phyloP scores from a whole-genome alignment of 2,888 invertebrate genomes.

The Tyria jacobaeae region DNA sequence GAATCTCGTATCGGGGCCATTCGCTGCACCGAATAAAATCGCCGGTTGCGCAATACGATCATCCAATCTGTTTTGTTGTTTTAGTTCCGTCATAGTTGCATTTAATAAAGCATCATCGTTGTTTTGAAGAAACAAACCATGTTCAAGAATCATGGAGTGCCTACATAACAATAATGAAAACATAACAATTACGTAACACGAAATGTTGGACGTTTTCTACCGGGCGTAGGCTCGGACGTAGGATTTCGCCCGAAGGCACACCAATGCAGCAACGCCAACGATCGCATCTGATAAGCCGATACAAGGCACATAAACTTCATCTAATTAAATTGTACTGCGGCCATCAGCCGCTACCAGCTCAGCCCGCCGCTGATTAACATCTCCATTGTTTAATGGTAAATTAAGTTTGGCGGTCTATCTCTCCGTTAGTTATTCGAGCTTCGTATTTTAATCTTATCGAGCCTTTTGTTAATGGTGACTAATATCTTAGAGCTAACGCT shows the following conservation, averaged over 20 bases:
- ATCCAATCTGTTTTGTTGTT: conserved; percentile 66
- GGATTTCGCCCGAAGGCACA: conserved; percentile 60
- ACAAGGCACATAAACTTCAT: conserved; percentile 78
- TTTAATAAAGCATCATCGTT: conserved; percentile 65
- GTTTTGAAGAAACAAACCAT: conserved; percentile 62
- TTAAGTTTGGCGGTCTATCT: conserved; percentile 74
- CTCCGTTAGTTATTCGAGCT: conserved; percentile 63
- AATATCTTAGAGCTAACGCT: conserved; percentile 46
- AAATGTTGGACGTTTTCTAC: conserved; percentile 49
- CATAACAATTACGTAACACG: conserved; percentile 60
- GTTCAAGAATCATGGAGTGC: conserved; percentile 46
- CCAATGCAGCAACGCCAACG: conserved; percentile 57
- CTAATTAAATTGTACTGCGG: conserved; percentile 82
- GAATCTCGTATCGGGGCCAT: conserved; percentile 66
- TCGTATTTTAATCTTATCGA: conserved; percentile 51
- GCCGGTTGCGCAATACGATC: conserved; percentile 70
- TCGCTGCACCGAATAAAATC: conserved; percentile 70
- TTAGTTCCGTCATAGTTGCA: conserved; percentile 70
- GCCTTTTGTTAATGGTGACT: conserved; percentile 47
- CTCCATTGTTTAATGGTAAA: conserved; percentile 82
- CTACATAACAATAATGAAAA: conserved; percentile 55
- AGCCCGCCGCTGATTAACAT: conserved; percentile 73
- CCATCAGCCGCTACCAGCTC: conserved; percentile 69
- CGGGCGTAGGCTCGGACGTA: conserved; percentile 59
- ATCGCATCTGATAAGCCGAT: conserved; percentile 72